Evolutionary conservation across 2,888 invertebrate species (phyloP).

Genomic region (Trichogramma evanescens): DNA sequence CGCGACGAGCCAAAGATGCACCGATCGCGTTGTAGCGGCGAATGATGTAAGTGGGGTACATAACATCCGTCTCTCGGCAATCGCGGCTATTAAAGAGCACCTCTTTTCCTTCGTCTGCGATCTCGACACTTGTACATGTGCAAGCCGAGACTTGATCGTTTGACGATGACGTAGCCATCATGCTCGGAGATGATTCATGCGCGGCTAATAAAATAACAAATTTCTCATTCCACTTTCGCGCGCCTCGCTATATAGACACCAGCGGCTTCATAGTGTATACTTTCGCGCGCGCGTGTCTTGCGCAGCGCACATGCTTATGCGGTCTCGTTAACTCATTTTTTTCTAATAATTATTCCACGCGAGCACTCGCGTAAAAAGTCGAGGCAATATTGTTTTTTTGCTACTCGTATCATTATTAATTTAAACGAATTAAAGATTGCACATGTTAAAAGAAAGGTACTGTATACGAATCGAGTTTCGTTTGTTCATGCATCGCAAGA

Average conservation of each 20-base stretch:
- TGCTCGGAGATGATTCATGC: constrained; percentile 11
- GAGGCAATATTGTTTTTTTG: too few species aligned
- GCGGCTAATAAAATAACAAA: constrained; percentile 21
- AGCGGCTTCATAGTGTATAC: not conserved
- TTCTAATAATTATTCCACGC: too few species aligned
- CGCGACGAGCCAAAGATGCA: constrained; percentile 3
- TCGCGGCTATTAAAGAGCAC: too few species aligned
- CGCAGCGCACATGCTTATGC: too few species aligned
- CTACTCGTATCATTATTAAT: too few species aligned
- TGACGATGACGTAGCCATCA: constrained; percentile 16
- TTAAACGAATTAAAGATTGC: too few species aligned
- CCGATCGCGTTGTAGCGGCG: not conserved
- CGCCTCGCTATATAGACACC: not conserved
- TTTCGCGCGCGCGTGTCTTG: not conserved
- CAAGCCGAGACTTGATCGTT: constrained; percentile 1
- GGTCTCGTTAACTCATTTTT: too few species aligned
- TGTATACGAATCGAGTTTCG: too few species aligned
- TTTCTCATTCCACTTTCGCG: constrained; percentile 17
- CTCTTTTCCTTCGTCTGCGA: constrained; percentile 1
- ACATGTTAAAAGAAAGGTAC: too few species aligned
- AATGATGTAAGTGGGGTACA: constrained; percentile 19
- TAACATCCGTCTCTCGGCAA: not conserved
- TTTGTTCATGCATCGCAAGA: too few species aligned
- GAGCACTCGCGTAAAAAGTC: too few species aligned
- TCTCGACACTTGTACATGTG: not conserved